A percentile compares a stretch with the other conserved stretches of the same genome.
phyloP scores from a whole-genome alignment of 2,113 vertebrate genomes.

The Ceyx cyanopectus region DNA sequence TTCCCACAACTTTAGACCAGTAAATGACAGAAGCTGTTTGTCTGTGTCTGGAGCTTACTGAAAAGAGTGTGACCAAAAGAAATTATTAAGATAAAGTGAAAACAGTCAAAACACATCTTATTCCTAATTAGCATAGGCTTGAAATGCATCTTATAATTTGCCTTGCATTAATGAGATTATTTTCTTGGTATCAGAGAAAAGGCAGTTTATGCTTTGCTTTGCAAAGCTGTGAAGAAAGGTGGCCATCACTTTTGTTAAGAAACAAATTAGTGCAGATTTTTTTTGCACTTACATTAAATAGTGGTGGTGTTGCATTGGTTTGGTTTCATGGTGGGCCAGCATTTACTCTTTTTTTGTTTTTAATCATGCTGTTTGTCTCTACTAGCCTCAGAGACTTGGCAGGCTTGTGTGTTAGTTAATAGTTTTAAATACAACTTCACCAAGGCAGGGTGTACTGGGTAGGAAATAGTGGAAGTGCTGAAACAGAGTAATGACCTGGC shows the following conservation, averaged over 20 bases:
- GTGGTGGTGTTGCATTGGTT: background rate
- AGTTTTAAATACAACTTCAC: background rate
- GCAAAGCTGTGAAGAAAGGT: background rate
- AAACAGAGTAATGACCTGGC: background rate
- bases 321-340: background rate
- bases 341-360: background rate
- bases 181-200: background rate
- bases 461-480: background rate
- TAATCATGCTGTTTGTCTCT: background rate
- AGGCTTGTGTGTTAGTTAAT: background rate
- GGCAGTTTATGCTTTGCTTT: conserved; percentile 9
- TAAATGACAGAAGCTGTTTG: background rate
- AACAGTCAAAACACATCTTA: background rate
- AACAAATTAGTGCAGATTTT: background rate
- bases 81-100: background rate
- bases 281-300: background rate
- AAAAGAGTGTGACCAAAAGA: background rate
- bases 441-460: background rate
- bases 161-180: background rate
- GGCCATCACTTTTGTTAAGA: background rate
- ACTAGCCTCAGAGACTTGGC: background rate
- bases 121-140: background rate
- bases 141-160: background rate
- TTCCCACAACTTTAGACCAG: background rate
- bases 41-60: background rate